Evolutionary conservation across 2,113 vertebrate genomes (phyloP), one percentile per base, ranked within the genome.

Genomic region (Rostratula benghalensis): DNA sequence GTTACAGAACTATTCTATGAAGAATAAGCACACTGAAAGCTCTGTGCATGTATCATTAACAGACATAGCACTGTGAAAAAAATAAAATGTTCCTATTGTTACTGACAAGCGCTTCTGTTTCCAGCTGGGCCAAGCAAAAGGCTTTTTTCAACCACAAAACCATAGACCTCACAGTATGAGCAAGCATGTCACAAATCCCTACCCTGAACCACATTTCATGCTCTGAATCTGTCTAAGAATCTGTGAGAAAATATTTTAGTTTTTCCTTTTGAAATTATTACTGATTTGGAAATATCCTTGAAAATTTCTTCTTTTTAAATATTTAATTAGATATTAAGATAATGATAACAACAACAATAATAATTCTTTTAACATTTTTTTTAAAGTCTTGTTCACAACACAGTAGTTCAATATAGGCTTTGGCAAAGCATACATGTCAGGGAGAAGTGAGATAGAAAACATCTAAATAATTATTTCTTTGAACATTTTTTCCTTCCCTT

Each of bases 211-310:
- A 90, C 93, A 41, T 79, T 83, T 31, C 67, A 90, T 88, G 88
- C 46, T 90, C 94, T 83, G 54, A 97, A 93, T 90, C 88, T 96
- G 95, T 94, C 95, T 69, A 76, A 90, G 59, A 88, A 92, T 28
- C 39, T 90, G 48, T 37, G 63, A 77, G 1, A 22, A 90, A 92
- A 86, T 46, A 92, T 54, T 81, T 74, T 41, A 31, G 17, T 74
- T 89, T 93, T 90, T 74, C 79, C 50, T 92, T 92, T 74, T 89
- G 64, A 81, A 93, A 83, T 1, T 1, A 31, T 61, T 86, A 54
- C 11, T 53, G 1, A 2, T 76, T 92, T 81, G 64, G 56, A 95
- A 93, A 61, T 65, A 90, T 20, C 63, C 41, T 86, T 88, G 63
- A 94, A 95, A 59, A 65, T 77, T 48, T 80, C 77, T 35, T 87